phyloP scores from a whole-genome alignment of 2,797 vertebrate genomes.

The Knipowitschia caucasica region DNA sequence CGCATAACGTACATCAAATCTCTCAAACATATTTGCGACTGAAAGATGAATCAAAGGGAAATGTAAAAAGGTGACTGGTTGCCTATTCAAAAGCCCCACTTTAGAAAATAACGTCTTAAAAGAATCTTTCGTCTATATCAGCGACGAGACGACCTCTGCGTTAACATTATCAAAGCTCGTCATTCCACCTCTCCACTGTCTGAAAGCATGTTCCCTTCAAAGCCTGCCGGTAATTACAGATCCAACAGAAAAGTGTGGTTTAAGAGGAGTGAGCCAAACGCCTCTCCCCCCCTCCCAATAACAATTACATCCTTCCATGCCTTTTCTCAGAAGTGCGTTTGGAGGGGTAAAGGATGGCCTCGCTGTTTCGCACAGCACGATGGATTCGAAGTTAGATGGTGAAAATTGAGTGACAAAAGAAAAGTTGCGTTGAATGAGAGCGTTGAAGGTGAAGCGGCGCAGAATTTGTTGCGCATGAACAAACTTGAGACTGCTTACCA shows the following conservation, averaged over 20 bases:
- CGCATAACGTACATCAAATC: constrained; percentile 19
- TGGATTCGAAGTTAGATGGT: constrained; percentile 33
- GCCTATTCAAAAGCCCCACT: constrained; percentile 38
- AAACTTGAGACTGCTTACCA: constrained; percentile 1
- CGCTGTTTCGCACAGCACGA: constrained; percentile 24
- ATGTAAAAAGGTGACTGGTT: constrained; percentile 26
- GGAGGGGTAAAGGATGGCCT: constrained; percentile 44
- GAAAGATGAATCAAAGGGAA: constrained; percentile 46
- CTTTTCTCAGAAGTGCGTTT: constrained; percentile 37
- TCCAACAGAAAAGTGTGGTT: constrained; percentile 20
- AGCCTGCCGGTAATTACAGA: constrained; percentile 15
- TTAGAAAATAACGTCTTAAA: constrained; percentile 21
- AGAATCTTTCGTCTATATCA: constrained; percentile 28
- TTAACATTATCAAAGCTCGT: constrained; percentile 32
- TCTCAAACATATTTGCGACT: constrained; percentile 28
- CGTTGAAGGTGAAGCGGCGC: constrained; percentile 5
- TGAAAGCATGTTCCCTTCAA: constrained; percentile 12
- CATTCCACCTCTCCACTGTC: constrained; percentile 10
- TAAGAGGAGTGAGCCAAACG: constrained; percentile 24
- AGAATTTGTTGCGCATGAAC: not conserved
- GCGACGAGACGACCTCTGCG: constrained; percentile 39
- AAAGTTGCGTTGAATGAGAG: constrained; percentile 14
- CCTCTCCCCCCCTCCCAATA: constrained; percentile 34
- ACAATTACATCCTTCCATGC: constrained; percentile 41
- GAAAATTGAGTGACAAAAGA: constrained; percentile 29